Evolutionary conservation across 2,888 invertebrate species (phyloP).

Genomic region (Pachycephus smyrnensis): DNA sequence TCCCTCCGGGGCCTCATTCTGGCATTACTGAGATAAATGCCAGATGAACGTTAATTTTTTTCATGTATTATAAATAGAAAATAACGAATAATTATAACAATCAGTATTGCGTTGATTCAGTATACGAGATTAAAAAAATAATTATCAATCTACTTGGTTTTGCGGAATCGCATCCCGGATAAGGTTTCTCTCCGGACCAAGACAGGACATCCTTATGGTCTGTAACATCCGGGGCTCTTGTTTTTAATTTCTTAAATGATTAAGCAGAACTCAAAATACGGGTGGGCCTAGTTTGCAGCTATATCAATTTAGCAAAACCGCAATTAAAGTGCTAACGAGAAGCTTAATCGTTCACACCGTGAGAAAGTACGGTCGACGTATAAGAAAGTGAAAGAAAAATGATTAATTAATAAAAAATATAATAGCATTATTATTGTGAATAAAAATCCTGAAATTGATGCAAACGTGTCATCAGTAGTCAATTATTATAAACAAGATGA

Average conservation of each 20-base stretch:
- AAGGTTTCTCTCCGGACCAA: not conserved
- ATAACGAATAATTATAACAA: not conserved
- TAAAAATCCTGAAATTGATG: not conserved
- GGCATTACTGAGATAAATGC: not conserved
- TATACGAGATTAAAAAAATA: not conserved
- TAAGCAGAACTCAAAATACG: not conserved
- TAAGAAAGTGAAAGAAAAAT: not conserved
- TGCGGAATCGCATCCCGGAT: not conserved
- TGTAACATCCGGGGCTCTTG: not conserved
- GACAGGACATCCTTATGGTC: not conserved
- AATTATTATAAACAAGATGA: not conserved
- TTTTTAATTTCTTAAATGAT: not conserved
- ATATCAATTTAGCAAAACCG: not conserved
- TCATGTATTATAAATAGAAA: not conserved
- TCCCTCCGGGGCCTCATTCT: slow-evolving; percentile 72
- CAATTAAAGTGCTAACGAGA: not conserved
- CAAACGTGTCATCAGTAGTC: not conserved
- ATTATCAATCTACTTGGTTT: not conserved
- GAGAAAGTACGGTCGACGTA: not conserved
- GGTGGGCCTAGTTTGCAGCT: not conserved
- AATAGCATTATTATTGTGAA: not conserved
- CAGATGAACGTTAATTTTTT: not conserved
- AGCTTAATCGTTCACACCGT: not conserved
- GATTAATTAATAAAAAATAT: not conserved
- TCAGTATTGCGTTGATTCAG: not conserved